These are phyloP conservation scores for Hippopotamus amphibius DNA, from an alignment of 2,113 vertebrate species.

Conservation along the genomic window DNA sequence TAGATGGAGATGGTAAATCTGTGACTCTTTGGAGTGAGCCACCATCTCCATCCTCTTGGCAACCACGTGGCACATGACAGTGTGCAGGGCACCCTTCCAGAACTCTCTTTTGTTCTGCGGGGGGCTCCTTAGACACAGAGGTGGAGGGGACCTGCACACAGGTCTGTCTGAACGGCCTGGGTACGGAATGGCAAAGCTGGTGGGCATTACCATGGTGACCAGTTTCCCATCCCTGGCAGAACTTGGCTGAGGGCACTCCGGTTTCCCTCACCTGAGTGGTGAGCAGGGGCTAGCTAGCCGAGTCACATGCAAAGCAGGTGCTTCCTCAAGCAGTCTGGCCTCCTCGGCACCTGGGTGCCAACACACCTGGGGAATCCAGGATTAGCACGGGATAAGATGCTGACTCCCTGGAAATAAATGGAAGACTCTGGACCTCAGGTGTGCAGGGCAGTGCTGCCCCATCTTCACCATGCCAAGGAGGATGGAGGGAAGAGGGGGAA, in stretches of 20 bases:
- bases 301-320: not conserved
- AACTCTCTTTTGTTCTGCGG: fast-evolving
- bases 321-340: not conserved
- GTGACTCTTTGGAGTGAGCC: not conserved
- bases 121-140: not conserved
- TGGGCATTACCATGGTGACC: not conserved
- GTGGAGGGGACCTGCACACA: not conserved
- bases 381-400: not conserved
- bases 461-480: fast-evolving
- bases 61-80: fast-evolving
- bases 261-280: not conserved
- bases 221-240: not conserved
- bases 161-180: not conserved
- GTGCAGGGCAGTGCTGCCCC: not conserved
- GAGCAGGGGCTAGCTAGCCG: not conserved
- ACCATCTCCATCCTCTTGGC: not conserved
- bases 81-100: not conserved
- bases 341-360: too few species aligned
- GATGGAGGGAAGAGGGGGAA: not conserved
- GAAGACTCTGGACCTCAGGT: not conserved
- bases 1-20: too few species aligned
- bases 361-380: fast-evolving
- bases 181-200: too few species aligned
- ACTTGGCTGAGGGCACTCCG: too few species aligned
- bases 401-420: not conserved